A percentile compares a stretch with the other conserved stretches of the same genome.
phyloP scores from a whole-genome alignment of 2,888 invertebrate genomes.

The Calameuta idolon region DNA sequence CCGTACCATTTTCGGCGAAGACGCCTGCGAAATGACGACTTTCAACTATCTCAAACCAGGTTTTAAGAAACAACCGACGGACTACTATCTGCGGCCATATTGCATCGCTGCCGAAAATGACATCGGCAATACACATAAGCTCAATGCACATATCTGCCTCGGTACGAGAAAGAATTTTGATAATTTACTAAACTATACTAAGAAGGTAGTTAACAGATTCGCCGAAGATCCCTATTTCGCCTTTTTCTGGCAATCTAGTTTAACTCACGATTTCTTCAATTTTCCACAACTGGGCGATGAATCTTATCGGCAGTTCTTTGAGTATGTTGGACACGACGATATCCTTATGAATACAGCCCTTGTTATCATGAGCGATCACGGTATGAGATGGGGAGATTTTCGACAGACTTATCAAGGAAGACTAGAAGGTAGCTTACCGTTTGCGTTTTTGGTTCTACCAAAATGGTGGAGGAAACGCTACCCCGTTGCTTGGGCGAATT shows the following conservation, averaged over 20 bases:
- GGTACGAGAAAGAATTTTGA: constrained; percentile 78
- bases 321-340: constrained; percentile 65
- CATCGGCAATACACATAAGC: constrained; percentile 75
- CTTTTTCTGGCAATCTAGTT: constrained; percentile 85
- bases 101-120: constrained; percentile 76
- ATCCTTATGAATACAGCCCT: constrained; percentile 77
- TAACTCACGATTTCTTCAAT: constrained; percentile 88
- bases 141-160: constrained; percentile 78
- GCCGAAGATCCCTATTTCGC: constrained; percentile 77
- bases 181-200: constrained; percentile 79
- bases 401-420: constrained; percentile 86
- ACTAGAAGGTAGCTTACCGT: constrained; percentile 89
- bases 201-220: constrained; percentile 74
- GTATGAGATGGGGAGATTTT: constrained; percentile 87
- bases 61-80: constrained; percentile 83
- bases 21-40: constrained; percentile 80
- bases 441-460: constrained; percentile 81
- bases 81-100: constrained; percentile 85
- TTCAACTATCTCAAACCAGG: constrained; percentile 86
- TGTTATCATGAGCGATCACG: constrained; percentile 89
- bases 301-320: constrained; percentile 73
- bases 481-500: constrained; percentile 73
- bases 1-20: constrained; percentile 86
- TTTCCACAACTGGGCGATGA: constrained; percentile 81
- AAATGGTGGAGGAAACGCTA: constrained; percentile 76